Base-by-base conservation (phyloP, 2,797 vertebrate genomes). In the Eutrigla gurnardus region DNA sequence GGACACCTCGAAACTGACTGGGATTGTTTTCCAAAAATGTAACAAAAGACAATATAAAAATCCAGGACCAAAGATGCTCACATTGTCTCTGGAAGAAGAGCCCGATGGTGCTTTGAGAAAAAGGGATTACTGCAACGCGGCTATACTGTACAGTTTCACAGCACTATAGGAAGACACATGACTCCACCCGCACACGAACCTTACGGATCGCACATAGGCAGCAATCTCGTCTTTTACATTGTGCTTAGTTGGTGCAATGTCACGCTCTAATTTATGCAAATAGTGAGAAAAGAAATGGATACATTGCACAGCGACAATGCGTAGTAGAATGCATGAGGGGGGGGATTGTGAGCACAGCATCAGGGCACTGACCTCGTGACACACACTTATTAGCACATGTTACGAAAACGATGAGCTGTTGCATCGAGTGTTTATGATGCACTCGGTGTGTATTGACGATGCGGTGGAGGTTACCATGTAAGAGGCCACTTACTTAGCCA, bases 241-340 rank as follows among this genome's bases (percentile, higher is more conserved):
- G 67, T 75, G 64, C 66, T 62, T 70, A 59, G 65, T 72, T 88
- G 84, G 86, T 82, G 86, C 88, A 90, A 86, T 90, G 86, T 85
- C 87, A 88, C 42, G 40, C 63, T 69, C 39, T 52, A 82, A 90
- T 91, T 71, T 84, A 90, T 91, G 87, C 78, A 75, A 81, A 73
- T 62, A 62, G 52, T 35, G 67, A 72, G 54, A 39, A 69, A 36
- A 76, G 65, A 80, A 87, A 74, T 70, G 74, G 57, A 78, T 68
- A n/a, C 71, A 73, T 42, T 43, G 78, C 77, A 78, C 47, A 42
- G 47, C 54, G 25, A 49, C 47, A 46, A 55, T 66, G 62, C 43
- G 52, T 33, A 36, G 7, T 54, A 45, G 35, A 67, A 67, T 49
- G 39, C 14, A 63, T 6, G 9, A 5, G 11, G 39, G 57, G 9